These are phyloP conservation scores for Gorsachius magnificus DNA, from an alignment of 2,797 vertebrate species.

Conservation along the genomic window DNA sequence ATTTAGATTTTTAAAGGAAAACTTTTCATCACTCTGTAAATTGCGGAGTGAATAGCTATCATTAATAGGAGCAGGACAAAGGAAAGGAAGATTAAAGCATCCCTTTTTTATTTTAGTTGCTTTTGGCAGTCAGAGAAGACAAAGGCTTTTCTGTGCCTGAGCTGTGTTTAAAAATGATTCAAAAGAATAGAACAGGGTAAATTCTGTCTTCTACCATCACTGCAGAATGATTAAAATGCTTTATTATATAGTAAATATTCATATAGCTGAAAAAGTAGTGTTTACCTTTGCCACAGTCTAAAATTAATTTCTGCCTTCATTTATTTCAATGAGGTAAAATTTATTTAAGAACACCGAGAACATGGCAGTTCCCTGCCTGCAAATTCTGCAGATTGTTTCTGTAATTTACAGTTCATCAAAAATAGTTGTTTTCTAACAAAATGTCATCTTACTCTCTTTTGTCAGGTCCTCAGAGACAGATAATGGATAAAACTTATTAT, in stretches of 20 bases:
- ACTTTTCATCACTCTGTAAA: background rate
- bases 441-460: background rate
- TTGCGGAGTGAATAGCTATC: background rate
- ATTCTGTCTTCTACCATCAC: background rate
- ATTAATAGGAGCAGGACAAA: background rate
- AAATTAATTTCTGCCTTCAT: background rate
- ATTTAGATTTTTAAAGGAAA: background rate
- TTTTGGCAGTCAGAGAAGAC: background rate
- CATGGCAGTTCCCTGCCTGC: background rate
- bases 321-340: background rate
- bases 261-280: background rate
- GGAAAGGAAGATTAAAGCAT: background rate
- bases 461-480: slow-evolving; percentile 94
- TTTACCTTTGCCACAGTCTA: background rate
- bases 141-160: background rate
- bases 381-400: background rate
- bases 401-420: background rate
- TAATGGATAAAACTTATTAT: slow-evolving; percentile 97
- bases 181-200: background rate
- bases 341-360: background rate
- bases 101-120: background rate
- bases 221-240: background rate
- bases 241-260: background rate
- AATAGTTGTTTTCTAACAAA: background rate
- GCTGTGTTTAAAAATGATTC: background rate